Evolutionary conservation across 1,140 invertebrate genomes (phyloP).

Genomic region (Caenorhabditis tropicalis): DNA sequence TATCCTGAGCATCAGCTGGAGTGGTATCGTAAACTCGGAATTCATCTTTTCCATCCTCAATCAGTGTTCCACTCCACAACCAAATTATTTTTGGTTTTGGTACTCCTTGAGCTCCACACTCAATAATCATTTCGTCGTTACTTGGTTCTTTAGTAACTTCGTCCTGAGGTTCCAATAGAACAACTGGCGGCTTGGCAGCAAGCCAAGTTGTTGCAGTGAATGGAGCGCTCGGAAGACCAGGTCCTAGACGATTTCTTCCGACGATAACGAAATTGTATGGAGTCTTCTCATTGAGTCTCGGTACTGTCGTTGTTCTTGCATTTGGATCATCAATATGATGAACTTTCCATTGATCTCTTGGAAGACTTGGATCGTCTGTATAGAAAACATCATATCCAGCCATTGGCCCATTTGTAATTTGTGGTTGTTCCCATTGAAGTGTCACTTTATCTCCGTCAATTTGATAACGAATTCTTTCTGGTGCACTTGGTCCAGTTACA

Average conservation of each 20-base stretch:
- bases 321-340: constrained; percentile 61
- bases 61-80: constrained; percentile 64
- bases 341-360: constrained; percentile 66
- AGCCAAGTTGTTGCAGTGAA: constrained; percentile 69
- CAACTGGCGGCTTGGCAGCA: constrained; percentile 61
- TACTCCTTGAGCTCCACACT: constrained; percentile 68
- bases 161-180: constrained; percentile 60
- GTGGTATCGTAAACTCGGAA: constrained; percentile 70
- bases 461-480: constrained; percentile 68
- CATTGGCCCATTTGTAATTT: constrained; percentile 70
- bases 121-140: constrained; percentile 64
- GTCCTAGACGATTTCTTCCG: constrained; percentile 66
- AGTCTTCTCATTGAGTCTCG: constrained; percentile 63
- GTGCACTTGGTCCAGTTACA: constrained; percentile 65
- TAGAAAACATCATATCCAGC: constrained; percentile 70
- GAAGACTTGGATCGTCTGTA: constrained; percentile 66
- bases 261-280: constrained; percentile 65
- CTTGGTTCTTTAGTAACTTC: constrained; percentile 59
- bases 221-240: constrained; percentile 63
- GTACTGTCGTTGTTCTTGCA: constrained; percentile 57
- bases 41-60: constrained; percentile 70
- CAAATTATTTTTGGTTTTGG: constrained; percentile 71
- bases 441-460: constrained; percentile 68
- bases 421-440: constrained; percentile 67
- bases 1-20: constrained; percentile 64